A percentile compares a stretch with the other conserved stretches of the same genome.
phyloP scores from a whole-genome alignment of 1,140 invertebrate species.

The Dufourea novaeangliae region DNA sequence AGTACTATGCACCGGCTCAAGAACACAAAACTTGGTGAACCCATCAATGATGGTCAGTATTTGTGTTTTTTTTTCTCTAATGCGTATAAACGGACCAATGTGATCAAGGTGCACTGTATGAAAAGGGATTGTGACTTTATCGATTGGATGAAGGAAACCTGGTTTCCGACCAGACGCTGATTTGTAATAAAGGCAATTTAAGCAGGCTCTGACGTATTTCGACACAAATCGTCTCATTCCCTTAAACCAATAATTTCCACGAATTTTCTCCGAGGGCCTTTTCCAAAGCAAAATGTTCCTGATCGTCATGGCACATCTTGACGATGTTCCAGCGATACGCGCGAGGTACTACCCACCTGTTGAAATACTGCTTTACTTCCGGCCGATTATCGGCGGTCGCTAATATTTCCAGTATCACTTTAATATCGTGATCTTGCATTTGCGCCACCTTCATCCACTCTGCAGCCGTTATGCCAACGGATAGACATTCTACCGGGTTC shows the following conservation, averaged over 20 bases:
- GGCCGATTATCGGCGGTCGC: conserved; percentile 59
- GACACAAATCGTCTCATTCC: background rate
- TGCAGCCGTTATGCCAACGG: background rate
- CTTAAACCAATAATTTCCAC: conserved; percentile 5
- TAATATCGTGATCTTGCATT: background rate
- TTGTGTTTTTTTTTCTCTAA: background rate
- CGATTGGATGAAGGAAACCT: background rate
- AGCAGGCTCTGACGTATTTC: background rate
- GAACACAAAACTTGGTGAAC: background rate
- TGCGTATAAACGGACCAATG: background rate
- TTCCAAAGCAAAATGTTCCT: background rate
- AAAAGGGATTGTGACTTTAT: background rate
- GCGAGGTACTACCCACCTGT: conserved; percentile 1
- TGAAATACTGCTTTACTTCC: background rate
- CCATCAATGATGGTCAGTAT: background rate
- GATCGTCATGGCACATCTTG: background rate
- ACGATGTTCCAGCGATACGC: background rate
- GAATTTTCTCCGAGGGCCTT: background rate
- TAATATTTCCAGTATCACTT: background rate
- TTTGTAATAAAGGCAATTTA: background rate
- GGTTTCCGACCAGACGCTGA: background rate
- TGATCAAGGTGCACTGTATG: background rate
- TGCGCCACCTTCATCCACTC: background rate
- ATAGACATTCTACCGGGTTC: background rate
- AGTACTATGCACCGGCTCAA: background rate